Evolutionary conservation across 2,113 vertebrate genomes (phyloP).

Genomic region (Prochilodus magdalenae): DNA sequence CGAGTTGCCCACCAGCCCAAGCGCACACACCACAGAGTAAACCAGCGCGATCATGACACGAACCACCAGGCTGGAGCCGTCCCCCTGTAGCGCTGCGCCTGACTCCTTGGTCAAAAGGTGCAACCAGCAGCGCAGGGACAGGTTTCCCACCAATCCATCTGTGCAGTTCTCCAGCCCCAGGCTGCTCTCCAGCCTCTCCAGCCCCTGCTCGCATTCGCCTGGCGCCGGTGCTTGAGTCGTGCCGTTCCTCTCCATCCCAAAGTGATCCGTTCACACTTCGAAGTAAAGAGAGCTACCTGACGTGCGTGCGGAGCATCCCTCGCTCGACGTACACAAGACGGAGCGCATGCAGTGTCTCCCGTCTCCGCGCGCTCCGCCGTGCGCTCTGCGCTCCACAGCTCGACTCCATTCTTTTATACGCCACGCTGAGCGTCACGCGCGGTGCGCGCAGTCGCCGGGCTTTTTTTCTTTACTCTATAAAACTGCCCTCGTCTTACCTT

Average conservation of each 20-base stretch:
- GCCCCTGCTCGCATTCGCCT: constrained; percentile 64
- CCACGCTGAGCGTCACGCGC: constrained; percentile 42
- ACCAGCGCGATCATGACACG: constrained; percentile 79
- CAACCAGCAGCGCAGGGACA: constrained; percentile 80
- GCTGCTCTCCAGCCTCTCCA: constrained; percentile 62
- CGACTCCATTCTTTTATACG: constrained; percentile 71
- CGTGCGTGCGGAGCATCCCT: background rate
- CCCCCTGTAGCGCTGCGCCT: constrained; percentile 72
- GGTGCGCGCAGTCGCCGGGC: background rate
- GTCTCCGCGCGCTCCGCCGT: constrained; percentile 39
- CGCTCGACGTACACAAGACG: background rate
- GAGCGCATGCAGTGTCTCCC: constrained; percentile 22
- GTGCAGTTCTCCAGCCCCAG: constrained; percentile 62
- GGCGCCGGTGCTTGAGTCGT: constrained; percentile 58
- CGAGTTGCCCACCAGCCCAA: constrained; percentile 81
- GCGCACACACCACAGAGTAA: constrained; percentile 80
- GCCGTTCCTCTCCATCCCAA: constrained; percentile 66
- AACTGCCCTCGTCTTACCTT: background rate
- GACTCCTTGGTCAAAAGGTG: constrained; percentile 76
- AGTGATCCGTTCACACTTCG: background rate
- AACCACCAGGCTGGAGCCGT: constrained; percentile 71
- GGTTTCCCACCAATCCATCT: constrained; percentile 61
- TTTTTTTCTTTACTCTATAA: background rate
- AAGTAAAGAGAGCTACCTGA: background rate
- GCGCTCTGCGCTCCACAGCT: constrained; percentile 52